Evolutionary conservation across 2,113 vertebrate species (phyloP).

Genomic region (Raja brachyura): DNA sequence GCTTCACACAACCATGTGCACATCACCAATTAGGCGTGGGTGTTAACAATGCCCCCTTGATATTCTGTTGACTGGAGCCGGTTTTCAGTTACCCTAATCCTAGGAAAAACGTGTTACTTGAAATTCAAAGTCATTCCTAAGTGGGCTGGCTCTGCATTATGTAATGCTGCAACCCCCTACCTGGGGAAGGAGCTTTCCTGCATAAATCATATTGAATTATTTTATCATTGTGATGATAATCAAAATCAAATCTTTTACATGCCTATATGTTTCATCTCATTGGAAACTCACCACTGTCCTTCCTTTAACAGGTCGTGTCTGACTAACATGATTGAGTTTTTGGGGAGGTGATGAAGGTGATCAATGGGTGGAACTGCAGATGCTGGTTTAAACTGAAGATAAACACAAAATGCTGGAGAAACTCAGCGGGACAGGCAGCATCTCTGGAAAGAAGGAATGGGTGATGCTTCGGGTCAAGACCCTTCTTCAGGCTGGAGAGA

Average conservation of each 20-base stretch:
- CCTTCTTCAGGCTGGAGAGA: too few relatives aligned
- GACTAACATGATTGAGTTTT: too few relatives aligned
- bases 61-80: background rate
- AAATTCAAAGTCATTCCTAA: background rate
- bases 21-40: background rate
- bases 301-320: background rate
- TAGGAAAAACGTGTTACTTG: background rate
- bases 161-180: background rate
- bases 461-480: too few relatives aligned
- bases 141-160: background rate
- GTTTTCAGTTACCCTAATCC: background rate
- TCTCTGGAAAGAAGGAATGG: too few relatives aligned
- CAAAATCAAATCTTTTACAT: background rate
- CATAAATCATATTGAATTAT: background rate
- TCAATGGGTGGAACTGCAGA: too few relatives aligned
- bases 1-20: background rate
- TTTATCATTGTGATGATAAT: background rate
- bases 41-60: background rate
- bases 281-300: background rate
- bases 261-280: background rate
- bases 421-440: too few relatives aligned
- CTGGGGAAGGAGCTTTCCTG: background rate
- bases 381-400: too few relatives aligned
- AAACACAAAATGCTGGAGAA: too few relatives aligned
- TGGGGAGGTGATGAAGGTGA: too few relatives aligned